These are phyloP conservation scores for Epicauta chinensis DNA, from an alignment of 1,140 invertebrate species.

Conservation along the genomic window DNA sequence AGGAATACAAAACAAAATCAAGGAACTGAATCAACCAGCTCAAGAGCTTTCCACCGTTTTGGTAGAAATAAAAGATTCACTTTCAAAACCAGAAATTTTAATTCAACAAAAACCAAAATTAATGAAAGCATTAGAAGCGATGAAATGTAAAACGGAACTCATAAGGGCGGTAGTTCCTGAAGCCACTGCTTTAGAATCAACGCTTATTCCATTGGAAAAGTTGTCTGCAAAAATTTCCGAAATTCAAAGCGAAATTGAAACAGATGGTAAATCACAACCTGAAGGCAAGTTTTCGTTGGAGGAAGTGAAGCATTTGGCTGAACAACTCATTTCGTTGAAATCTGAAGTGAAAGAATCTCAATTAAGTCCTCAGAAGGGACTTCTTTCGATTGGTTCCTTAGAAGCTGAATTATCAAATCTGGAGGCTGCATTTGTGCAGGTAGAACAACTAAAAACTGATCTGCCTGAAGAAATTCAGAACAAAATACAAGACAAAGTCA, in stretches of 20 bases:
- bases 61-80: slow-evolving; percentile 2
- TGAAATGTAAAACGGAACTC: background rate
- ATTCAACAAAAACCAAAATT: slow-evolving; percentile 3
- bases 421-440: background rate
- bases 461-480: no score
- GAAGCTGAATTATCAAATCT: background rate
- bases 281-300: no score
- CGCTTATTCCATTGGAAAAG: background rate
- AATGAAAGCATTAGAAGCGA: background rate
- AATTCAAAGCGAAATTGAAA: background rate
- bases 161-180: background rate
- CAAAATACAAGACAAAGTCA: no score
- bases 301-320: background rate
- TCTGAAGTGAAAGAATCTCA: background rate
- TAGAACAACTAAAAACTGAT: no score
- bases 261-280: background rate
- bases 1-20: no score
- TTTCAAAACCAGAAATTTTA: background rate
- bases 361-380: background rate
- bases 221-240: slow-evolving; percentile 2
- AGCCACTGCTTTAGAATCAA: background rate
- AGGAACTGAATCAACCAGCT: background rate
- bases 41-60: slow-evolving; percentile 1
- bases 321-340: slow-evolving; percentile 5
- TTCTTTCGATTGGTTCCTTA: background rate